phyloP scores from a whole-genome alignment of 2,113 vertebrate genomes.

The Penelope pileata region DNA sequence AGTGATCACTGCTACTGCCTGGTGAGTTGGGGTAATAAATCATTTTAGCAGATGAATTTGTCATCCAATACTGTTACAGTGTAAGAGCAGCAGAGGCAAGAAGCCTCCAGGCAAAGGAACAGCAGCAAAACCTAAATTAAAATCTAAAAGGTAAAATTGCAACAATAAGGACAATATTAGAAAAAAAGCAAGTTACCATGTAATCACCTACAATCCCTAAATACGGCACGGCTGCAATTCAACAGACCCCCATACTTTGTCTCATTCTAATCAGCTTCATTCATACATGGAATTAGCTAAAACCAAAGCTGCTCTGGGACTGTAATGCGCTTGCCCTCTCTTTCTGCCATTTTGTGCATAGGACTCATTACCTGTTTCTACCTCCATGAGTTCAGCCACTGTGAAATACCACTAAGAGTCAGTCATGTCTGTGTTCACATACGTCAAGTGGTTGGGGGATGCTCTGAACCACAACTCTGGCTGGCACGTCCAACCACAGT shows the following conservation, averaged over 20 bases:
- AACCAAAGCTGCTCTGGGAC: neutral
- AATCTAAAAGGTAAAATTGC: conserved; percentile 26
- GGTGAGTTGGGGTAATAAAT: conserved; percentile 61
- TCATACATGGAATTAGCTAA: conserved; percentile 42
- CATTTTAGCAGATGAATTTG: conserved; percentile 69
- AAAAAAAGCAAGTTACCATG: conserved; percentile 14
- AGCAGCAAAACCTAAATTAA: conserved; percentile 45
- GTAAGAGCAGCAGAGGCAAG: neutral
- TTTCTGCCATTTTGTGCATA: conserved; percentile 9
- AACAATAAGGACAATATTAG: conserved; percentile 11
- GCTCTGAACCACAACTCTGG: neutral
- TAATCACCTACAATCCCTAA: conserved; percentile 61
- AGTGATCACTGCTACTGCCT: conserved; percentile 46
- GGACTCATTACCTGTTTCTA: conserved; percentile 39
- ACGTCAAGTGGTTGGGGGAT: conserved; percentile 20
- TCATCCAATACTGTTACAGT: conserved; percentile 52
- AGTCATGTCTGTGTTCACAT: neutral
- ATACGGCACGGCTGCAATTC: conserved; percentile 39
- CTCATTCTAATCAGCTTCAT: neutral
- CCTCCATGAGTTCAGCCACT: neutral
- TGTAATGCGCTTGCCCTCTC: neutral
- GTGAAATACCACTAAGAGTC: conserved; percentile 19
- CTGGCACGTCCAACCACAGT: neutral
- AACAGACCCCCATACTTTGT: conserved; percentile 48
- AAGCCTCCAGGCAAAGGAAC: conserved; percentile 45